Percentiles rank a stretch among this genome's conserved stretches.
These are phyloP conservation scores for Brenthis ino DNA, from an alignment of 2,888 invertebrate genomes.

Conservation along the genomic window DNA sequence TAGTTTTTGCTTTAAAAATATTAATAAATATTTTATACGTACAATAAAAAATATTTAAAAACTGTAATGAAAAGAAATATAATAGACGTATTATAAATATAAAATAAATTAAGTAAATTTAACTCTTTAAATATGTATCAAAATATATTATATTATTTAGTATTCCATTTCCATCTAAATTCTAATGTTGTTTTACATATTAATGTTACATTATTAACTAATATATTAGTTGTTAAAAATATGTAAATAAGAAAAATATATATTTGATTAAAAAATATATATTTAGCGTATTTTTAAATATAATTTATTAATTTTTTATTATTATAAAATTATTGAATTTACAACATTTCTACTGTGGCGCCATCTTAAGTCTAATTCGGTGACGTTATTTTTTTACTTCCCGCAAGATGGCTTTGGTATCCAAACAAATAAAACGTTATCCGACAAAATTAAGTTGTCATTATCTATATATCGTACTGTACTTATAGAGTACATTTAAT, in stretches of 20 bases:
- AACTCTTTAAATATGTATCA: not conserved
- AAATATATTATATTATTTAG: not conserved
- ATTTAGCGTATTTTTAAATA: not conserved
- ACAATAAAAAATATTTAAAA: too few species aligned
- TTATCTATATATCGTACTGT: not conserved
- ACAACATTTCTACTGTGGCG: not conserved
- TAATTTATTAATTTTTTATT: too few species aligned
- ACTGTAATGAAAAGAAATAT: too few species aligned
- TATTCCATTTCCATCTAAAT: too few species aligned
- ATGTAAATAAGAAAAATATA: not conserved
- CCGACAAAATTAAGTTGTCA: constrained; percentile 18
- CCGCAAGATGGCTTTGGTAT: constrained; percentile 18
- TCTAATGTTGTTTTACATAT: not conserved
- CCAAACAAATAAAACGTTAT: constrained; percentile 17
- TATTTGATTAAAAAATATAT: not conserved
- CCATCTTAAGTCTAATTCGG: constrained; percentile 4
- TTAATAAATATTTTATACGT: too few species aligned
- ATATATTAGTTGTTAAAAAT: too few species aligned
- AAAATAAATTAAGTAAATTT: too few species aligned
- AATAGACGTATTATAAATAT: too few species aligned
- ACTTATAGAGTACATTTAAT: constrained; percentile 24
- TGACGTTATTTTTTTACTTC: constrained; percentile 1
- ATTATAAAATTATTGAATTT: too few species aligned
- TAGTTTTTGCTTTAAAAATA: too few species aligned
- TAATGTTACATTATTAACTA: too few species aligned